Evolutionary conservation across 2,797 vertebrate species (phyloP).

Genomic region (Aulostomus chinensis): DNA sequence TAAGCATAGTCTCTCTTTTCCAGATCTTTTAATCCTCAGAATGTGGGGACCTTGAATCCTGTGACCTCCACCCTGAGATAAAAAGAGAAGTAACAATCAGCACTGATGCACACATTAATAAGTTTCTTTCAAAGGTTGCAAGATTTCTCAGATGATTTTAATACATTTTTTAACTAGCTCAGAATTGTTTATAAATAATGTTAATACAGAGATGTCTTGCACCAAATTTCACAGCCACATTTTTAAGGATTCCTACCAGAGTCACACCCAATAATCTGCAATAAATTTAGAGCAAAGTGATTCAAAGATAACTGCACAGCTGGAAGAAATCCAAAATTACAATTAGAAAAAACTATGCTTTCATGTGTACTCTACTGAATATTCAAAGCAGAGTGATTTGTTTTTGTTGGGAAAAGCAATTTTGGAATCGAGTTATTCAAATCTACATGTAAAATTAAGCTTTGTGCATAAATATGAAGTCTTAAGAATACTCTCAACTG

Average conservation of each 20-base stretch:
- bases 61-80: slow-evolving; percentile 70
- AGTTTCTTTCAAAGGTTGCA: no score
- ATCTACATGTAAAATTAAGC: slow-evolving; percentile 35
- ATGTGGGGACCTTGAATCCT: slow-evolving; percentile 52
- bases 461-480: slow-evolving; percentile 33
- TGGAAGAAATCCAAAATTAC: no score
- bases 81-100: slow-evolving; percentile 51
- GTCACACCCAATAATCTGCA: no score
- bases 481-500: slow-evolving; percentile 39
- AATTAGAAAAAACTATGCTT: no score
- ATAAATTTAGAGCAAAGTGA: no score
- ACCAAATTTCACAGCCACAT: no score
- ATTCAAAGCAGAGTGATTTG: slow-evolving; percentile 24
- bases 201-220: no score
- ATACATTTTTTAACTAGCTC: slow-evolving; percentile 5
- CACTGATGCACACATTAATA: slow-evolving; percentile 10
- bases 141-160: slow-evolving; percentile 6
- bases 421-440: slow-evolving; percentile 33
- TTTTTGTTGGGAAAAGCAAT: slow-evolving; percentile 22
- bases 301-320: no score
- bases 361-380: not conserved
- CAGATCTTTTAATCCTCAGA: slow-evolving; percentile 56
- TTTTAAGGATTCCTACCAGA: no score
- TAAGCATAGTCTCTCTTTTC: slow-evolving; percentile 39
- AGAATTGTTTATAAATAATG: no score